These are phyloP conservation scores for Phrynocephalus vlangalii DNA, from an alignment of 2,797 vertebrate genomes.

Conservation along the genomic window DNA sequence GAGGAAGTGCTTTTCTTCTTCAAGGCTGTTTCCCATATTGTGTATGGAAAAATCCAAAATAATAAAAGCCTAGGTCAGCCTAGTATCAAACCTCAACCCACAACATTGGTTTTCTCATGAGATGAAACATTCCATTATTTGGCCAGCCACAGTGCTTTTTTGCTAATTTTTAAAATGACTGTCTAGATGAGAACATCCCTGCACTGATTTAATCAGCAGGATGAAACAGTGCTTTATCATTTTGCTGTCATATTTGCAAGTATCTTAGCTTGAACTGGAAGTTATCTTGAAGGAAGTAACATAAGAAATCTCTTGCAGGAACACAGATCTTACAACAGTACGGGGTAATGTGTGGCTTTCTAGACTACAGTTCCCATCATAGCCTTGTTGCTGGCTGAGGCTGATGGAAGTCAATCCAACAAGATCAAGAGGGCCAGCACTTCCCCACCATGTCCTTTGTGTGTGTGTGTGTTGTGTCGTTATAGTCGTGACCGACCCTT, in stretches of 20 bases:
- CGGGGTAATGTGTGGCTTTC: neutral
- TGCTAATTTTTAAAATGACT: neutral
- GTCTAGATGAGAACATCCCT: neutral
- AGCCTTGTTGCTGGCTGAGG: neutral
- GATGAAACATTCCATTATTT: neutral
- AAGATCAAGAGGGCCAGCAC: neutral
- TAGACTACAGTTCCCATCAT: neutral
- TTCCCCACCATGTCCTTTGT: neutral
- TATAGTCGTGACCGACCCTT: too few relatives aligned
- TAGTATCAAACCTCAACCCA: conserved; percentile 21
- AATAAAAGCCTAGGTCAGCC: neutral
- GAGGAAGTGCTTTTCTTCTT: neutral
- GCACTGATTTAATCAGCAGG: conserved; percentile 5
- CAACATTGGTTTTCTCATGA: conserved; percentile 23
- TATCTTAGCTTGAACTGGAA: neutral
- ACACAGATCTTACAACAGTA: neutral
- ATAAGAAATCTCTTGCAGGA: neutral
- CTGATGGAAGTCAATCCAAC: neutral
- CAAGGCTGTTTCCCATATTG: neutral
- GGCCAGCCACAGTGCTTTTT: neutral
- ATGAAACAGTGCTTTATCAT: neutral
- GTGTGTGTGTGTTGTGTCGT: too few relatives aligned
- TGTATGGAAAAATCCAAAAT: conserved; percentile 16
- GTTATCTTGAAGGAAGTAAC: neutral
- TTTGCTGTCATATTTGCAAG: neutral